These are phyloP conservation scores for Eupithecia tripunctaria DNA, from an alignment of 2,888 invertebrate species.

Conservation along the genomic window DNA sequence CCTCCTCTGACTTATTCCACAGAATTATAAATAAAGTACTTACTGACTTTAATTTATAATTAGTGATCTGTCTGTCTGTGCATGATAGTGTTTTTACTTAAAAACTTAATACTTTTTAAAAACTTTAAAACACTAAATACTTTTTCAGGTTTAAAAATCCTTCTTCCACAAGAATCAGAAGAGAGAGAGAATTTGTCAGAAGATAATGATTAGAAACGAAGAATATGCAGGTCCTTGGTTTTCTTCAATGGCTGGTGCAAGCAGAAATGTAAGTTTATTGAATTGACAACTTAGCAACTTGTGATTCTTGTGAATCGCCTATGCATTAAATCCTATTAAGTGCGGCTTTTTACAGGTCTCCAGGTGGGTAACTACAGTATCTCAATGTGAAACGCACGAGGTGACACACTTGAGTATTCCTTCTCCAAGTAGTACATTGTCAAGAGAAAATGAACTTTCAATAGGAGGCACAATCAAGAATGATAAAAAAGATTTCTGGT, in stretches of 20 bases:
- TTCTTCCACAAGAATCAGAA: neutral
- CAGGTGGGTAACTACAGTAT: conserved; percentile 19
- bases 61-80: no score
- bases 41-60: no score
- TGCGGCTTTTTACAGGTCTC: neutral
- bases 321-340: neutral
- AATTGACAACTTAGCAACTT: neutral
- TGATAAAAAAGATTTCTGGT: conserved; percentile 67
- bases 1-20: no score
- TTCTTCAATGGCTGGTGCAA: neutral
- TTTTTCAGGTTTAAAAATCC: neutral
- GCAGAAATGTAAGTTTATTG: neutral
- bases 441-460: conserved; percentile 54
- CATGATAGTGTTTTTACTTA: no score
- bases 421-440: conserved; percentile 57
- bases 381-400: conserved; percentile 57
- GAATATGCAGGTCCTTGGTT: neutral
- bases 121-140: no score
- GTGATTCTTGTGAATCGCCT: neutral
- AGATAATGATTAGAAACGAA: neutral
- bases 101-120: no score
- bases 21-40: no score
- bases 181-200: neutral
- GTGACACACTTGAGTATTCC: conserved; percentile 62
- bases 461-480: conserved; percentile 70